Base-by-base conservation (phyloP, 2,888 invertebrate species). In the Ectemnius continuus region DNA sequence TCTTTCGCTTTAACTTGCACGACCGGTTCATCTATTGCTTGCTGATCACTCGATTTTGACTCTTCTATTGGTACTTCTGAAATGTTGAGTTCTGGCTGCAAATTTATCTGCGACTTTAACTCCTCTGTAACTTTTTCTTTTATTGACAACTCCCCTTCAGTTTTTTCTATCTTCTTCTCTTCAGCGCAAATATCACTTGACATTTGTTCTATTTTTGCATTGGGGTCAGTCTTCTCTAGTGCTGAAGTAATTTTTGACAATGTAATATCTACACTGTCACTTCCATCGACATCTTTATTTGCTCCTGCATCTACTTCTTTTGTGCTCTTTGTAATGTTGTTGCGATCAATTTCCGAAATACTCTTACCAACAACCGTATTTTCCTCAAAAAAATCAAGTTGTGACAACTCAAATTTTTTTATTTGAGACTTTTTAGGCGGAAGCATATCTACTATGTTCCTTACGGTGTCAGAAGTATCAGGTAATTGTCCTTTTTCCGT, bases 341-440 rank as follows among this genome's bases (percentile, higher is more conserved):
- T 36, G 64, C 66, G 1, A 58, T 65, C 61, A 56, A 58, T 4
- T 20, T 73, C 67, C 47, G 56, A 14, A 18, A 46, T 57, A 16
- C 46, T 4, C 68, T 75, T 67, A 61, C 60, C 73, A 63, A 52
- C 26, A 5, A 76, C 61, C 16, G 58, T 45, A 61, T 73, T 66
- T 18, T 63, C 79, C 14, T 85, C 87, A 61, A 86, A 80, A 65
- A 84, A 78, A 80, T 90, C 88, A 58, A 87, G 80, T 74, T 89
- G 88, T 0, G 90, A 88, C 13, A 87, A 74, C 64, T 91, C 90
- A 70, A 90, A 90, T 64, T 90, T 90, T 67, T 91, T 91, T n/a
- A 90, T 90, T 65, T 90, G 90, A 2, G 88, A 89, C 36, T 90
- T 90, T 60, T 90, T 90, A 11, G 90, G 89, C 2, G 89, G 89